Evolutionary conservation across 1,140 invertebrate genomes (phyloP), one percentile per base, ranked within the genome.

Genomic region (Paralvinella palmiformis): DNA sequence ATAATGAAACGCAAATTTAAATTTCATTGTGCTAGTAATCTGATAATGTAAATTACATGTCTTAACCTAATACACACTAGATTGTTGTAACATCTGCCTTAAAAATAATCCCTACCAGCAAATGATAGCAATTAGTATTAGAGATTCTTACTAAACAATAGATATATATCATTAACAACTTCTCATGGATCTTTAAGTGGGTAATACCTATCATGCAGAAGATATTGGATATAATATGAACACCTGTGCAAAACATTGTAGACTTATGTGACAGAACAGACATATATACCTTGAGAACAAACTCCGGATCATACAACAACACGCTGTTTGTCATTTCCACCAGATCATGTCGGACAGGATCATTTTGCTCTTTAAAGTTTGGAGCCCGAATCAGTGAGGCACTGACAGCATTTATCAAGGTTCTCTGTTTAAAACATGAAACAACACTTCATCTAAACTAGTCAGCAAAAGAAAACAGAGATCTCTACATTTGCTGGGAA

Each of bases 281-380:
- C 5, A 0, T 3, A 24, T 24, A 41, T 72, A 83, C 80, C 78
- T 83, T 82, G 5, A 83, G 70, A 62, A 83, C 71, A 70, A 83
- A 83, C 69, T 83, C 82, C 45, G 80, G 76, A 67, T 83, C 81
- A 69, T 72, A 73, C 7, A 55, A n/a, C 20, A 73, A 65, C n/a
- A 82, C 69, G 31, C 41, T 71, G 20, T 72, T 66, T 35, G 71
- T 68, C 57, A 72, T 67, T 3, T 62, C 45, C 7, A 71, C 53
- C 10, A 83, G 62, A 7, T 67, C 61, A n/a, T 65, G 50, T 5
- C 80, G 57, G 10, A 73, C 73, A 6, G 56, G 15, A 62, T 81
- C 77, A 6, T 65, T 61, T 31, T 52, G 33, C 29, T 75, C 67
- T 41, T 72, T 73, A 59, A 82, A 79, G 67, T 81, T 69, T 37